Base-by-base conservation (phyloP, 2,113 vertebrate genomes). In the Sphaerodactylus townsendi region DNA sequence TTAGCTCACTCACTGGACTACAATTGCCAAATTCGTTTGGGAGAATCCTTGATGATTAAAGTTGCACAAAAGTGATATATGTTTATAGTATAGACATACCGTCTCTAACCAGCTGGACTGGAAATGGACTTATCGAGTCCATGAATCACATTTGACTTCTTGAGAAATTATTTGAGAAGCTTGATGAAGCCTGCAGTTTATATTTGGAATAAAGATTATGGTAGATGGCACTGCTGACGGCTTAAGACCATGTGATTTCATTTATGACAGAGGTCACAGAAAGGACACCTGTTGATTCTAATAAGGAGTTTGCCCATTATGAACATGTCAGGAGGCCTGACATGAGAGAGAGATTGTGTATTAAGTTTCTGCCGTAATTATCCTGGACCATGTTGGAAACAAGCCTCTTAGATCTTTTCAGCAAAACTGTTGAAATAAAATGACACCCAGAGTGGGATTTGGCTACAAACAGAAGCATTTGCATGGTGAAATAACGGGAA, bases 221-320 rank as follows among this genome's bases (percentile, higher is more conserved):
- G 46, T 59, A 85, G 56, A 50, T 17, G 71, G 0, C 56, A 53
- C 35, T 0, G 46, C 10, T 2, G 6, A 79, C 68, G 76, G 1
- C 25, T 70, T 69, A 56, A 71, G 48, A 59, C 69, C n/a, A 10
- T 37, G 21, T 7, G 17, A 44, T 72, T 81, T 71, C 71, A 72
- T 62, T 28, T 30, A n/a, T 81, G 14, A 76, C 37, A 81, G 71
- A 90, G 88, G 5, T 37, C 85, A 76, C 9, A 19, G 80, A 11
- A 25, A 65, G 77, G 84, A 48, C 17, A 23, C 35, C 17, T 33
- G 28, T 0, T 82, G 64, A 81, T 13, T 39, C 10, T 25, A 83
- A 41, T 23, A 66, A 83, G 62, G 44, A 37, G 33, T 66, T 75
- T 65, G 11, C n/a, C 56, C 5, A 1, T 37, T 74, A 74, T 23